Evolutionary conservation across 2,888 invertebrate genomes (phyloP).

Genomic region (Eugnorisma glareosa): DNA sequence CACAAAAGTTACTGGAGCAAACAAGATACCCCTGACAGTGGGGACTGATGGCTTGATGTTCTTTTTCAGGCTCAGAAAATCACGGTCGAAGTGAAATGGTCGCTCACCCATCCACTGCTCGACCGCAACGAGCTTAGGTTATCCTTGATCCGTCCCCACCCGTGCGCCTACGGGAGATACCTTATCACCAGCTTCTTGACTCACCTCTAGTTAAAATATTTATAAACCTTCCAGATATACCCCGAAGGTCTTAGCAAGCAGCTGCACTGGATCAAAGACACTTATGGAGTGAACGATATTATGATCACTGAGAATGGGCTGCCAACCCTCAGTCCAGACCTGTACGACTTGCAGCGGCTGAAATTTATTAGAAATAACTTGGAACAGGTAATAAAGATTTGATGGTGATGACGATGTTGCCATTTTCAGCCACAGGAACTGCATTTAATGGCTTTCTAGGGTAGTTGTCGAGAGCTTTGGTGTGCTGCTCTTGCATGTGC

Average conservation of each 20-base stretch:
- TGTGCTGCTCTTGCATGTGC: neutral
- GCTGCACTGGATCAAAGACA: constrained; percentile 81
- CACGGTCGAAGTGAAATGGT: neutral
- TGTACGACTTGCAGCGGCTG: constrained; percentile 74
- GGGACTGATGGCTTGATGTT: neutral
- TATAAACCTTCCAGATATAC: constrained; percentile 71
- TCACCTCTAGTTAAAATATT: neutral
- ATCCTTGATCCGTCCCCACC: neutral
- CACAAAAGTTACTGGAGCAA: neutral
- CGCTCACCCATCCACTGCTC: neutral
- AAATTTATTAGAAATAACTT: constrained; percentile 70
- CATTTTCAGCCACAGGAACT: neutral
- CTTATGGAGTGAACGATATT: constrained; percentile 80
- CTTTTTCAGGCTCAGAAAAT: neutral
- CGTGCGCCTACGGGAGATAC: neutral
- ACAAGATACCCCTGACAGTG: neutral
- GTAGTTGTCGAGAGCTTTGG: neutral
- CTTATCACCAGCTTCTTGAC: neutral
- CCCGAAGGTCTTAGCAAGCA: constrained; percentile 84
- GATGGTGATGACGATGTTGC: neutral
- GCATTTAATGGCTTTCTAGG: neutral
- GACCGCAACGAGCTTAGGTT: neutral
- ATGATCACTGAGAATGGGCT: constrained; percentile 88
- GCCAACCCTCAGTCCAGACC: constrained; percentile 63
- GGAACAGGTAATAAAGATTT: constrained; percentile 70